Conservation (phyloP, 64 coral and sea anemone species). For the Exaiptasia diaphana region DNA sequence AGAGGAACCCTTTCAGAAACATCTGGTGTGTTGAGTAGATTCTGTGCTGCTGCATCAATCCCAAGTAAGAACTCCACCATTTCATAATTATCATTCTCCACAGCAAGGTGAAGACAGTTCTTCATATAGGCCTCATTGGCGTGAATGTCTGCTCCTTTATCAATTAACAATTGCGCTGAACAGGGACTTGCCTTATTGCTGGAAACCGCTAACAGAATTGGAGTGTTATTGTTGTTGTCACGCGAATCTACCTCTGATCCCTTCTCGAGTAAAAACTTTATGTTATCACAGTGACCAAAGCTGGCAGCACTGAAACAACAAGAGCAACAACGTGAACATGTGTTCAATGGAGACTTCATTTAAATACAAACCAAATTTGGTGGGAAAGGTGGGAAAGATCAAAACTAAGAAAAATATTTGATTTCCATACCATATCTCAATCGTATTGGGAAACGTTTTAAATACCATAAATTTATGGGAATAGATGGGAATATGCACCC, state of each 20-base stretch:
- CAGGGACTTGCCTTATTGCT: constrained; percentile 16
- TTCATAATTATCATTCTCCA: constrained; percentile 56
- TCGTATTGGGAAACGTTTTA: too few species aligned
- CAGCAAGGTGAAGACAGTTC: constrained; percentile 72
- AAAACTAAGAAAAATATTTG: not conserved
- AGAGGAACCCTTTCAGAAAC: constrained; percentile 71
- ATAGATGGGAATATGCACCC: too few species aligned
- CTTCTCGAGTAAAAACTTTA: constrained; percentile 36
- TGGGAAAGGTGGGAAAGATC: not conserved
- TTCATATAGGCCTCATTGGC: constrained; percentile 56
- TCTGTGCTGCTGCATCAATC: not conserved
- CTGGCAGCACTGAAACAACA: not conserved
- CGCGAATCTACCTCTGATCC: constrained; percentile 49
- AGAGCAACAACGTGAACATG: not conserved
- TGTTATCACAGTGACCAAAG: not conserved
- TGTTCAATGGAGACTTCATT: too few species aligned
- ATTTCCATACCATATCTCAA: too few species aligned
- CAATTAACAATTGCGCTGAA: constrained; percentile 15
- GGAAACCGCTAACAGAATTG: constrained; percentile 66
- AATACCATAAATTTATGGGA: too few species aligned
- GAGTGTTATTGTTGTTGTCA: constrained; percentile 52
- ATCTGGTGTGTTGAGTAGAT: constrained; percentile 58
- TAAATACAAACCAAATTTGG: too few species aligned
- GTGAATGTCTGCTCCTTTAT: constrained; percentile 35
- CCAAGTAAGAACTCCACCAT: constrained; percentile 60